phyloP scores from a whole-genome alignment of 1,140 invertebrate genomes.

The Calephelis nemesis region DNA sequence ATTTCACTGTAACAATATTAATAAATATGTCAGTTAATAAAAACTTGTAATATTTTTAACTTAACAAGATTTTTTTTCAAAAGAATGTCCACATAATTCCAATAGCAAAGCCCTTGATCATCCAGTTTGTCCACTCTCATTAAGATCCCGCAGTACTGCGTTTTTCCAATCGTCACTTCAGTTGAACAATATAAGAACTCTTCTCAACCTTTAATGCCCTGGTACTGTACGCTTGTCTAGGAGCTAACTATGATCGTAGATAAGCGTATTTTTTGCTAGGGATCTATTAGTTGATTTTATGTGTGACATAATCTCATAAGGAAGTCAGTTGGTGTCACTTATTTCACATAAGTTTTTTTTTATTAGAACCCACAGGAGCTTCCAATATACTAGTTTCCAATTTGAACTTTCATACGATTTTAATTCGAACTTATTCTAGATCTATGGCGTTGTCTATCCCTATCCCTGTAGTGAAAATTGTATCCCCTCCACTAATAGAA shows the following conservation, averaged over 20 bases:
- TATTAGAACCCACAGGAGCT: background rate
- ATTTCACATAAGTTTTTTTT: background rate
- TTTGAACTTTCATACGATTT: too few species aligned
- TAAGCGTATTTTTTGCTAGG: constrained; percentile 42
- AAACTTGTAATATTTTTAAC: too few species aligned
- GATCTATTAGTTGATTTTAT: constrained; percentile 28
- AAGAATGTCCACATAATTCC: constrained; percentile 43
- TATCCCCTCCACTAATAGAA: too few species aligned
- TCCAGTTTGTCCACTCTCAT: constrained; percentile 76
- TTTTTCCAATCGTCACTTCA: constrained; percentile 63
- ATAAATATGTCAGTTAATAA: background rate
- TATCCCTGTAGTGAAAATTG: too few species aligned
- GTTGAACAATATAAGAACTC: constrained; percentile 44
- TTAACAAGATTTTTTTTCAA: constrained; percentile 19
- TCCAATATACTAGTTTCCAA: background rate
- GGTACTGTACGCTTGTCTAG: constrained; percentile 60
- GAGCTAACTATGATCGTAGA: constrained; percentile 69
- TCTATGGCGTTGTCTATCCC: too few species aligned
- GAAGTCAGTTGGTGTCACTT: background rate
- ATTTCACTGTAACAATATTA: background rate
- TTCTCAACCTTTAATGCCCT: constrained; percentile 48
- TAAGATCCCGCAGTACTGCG: constrained; percentile 65
- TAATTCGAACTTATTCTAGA: too few species aligned
- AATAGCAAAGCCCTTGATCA: constrained; percentile 43
- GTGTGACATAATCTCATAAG: constrained; percentile 20